Percentiles rank a stretch among this genome's conserved stretches.
Conservation (phyloP, 2,888 invertebrate genomes). For the Drosophila atroscutellata region DNA sequence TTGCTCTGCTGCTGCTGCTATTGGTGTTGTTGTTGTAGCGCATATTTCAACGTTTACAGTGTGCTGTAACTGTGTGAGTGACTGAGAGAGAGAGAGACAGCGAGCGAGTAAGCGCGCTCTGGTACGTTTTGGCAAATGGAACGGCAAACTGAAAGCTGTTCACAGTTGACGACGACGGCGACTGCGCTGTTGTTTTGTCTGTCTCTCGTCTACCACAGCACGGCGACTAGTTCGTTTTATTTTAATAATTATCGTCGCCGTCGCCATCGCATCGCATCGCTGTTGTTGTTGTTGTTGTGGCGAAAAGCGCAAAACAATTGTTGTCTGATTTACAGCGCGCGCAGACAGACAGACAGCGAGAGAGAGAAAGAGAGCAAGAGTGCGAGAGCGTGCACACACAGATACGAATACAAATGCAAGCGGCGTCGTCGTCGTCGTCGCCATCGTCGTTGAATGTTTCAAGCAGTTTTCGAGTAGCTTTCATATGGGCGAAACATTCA, state of each 20-base stretch:
- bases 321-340: conserved; percentile 63
- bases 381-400: conserved; percentile 14
- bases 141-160: conserved; percentile 47
- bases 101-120: conserved; percentile 14
- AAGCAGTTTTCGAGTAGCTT: conserved; percentile 56
- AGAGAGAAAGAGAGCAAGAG: conserved; percentile 5
- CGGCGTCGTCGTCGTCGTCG: conserved; percentile 5
- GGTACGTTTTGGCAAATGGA: conserved; percentile 48
- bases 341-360: conserved; percentile 26
- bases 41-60: conserved; percentile 33
- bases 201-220: conserved; percentile 48
- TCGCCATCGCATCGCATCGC: conserved; percentile 16
- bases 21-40: conserved; percentile 25
- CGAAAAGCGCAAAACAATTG: conserved; percentile 73
- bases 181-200: conserved; percentile 59
- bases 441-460: conserved; percentile 27
- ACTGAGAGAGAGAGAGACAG: conserved; percentile 6
- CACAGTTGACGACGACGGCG: conserved; percentile 38
- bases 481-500: conserved; percentile 48
- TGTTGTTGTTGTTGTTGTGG: conserved; percentile 48
- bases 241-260: conserved; percentile 62
- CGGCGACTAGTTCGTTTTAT: conserved; percentile 56
- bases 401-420: conserved; percentile 16
- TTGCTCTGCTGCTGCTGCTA: conserved; percentile 12
- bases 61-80: conserved; percentile 31